phyloP scores from a whole-genome alignment of 2,888 invertebrate genomes.

The Nemurella pictetii region DNA sequence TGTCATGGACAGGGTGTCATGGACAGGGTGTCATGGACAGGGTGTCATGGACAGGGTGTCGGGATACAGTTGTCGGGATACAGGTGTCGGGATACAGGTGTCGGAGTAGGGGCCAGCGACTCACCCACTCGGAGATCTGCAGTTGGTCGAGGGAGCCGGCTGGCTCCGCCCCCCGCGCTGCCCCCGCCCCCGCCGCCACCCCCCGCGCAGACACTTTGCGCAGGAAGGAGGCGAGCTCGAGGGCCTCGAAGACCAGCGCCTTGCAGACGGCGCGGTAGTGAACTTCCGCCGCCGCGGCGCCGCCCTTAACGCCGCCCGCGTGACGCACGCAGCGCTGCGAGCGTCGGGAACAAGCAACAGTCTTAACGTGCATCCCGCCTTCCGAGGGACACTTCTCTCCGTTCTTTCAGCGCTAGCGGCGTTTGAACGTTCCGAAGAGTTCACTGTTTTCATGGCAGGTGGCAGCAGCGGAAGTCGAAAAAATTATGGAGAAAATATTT shows the following conservation, averaged over 20 bases:
- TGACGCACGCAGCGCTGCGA: conserved; percentile 60
- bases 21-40: too few relatives aligned
- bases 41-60: not conserved
- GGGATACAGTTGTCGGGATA: not conserved
- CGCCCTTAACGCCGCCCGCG: conserved; percentile 49
- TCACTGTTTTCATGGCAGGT: too few relatives aligned
- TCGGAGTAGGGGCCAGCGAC: conserved; percentile 46
- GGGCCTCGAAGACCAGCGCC: conserved; percentile 87
- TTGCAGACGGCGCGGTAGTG: conserved; percentile 93
- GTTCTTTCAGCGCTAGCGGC: too few relatives aligned
- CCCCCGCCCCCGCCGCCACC: conserved; percentile 55
- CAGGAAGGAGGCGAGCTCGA: conserved; percentile 88
- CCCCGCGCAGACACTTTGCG: conserved; percentile 70
- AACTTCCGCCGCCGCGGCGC: conserved; percentile 58
- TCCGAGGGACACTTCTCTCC: too few relatives aligned
- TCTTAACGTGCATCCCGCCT: too few relatives aligned
- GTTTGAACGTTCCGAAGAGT: too few relatives aligned
- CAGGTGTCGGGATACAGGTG: not conserved
- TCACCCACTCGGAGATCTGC: conserved; percentile 89
- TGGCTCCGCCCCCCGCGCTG: conserved; percentile 59
- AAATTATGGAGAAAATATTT: too few relatives aligned
- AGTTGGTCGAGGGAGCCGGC: conserved; percentile 75
- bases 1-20: too few relatives aligned
- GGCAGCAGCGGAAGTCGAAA: too few relatives aligned
- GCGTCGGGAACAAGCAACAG: too few relatives aligned